A percentile compares a stretch with the other conserved stretches of the same genome.
These are phyloP conservation scores for rabbit (Oryctolagus cuniculus) DNA, from an alignment of 2,113 vertebrate genomes.

Conservation along the genomic window DNA sequence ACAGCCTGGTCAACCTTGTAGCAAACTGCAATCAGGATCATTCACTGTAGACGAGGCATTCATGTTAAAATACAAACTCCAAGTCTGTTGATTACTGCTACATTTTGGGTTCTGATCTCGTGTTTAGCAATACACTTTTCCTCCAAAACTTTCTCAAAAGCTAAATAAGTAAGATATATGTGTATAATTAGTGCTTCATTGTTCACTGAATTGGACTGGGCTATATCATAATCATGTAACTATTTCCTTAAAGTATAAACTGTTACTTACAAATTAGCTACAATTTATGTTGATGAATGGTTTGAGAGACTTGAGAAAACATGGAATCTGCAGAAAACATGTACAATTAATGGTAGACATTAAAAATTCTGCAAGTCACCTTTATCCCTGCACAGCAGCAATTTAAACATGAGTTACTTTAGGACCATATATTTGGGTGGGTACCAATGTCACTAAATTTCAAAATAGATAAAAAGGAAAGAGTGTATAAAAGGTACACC, in stretches of 20 bases:
- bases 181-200: slow-evolving; percentile 28
- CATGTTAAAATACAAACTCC: slow-evolving; percentile 26
- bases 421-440: not conserved
- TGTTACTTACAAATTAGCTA: slow-evolving; percentile 49
- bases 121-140: slow-evolving; percentile 47
- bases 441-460: not conserved
- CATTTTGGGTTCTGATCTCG: slow-evolving; percentile 41
- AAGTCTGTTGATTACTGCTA: slow-evolving; percentile 38
- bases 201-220: not conserved
- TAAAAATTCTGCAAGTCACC: slow-evolving; percentile 29
- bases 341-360: slow-evolving; percentile 28
- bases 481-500: not conserved
- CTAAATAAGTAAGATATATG: slow-evolving; percentile 64
- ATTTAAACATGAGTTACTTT: slow-evolving; percentile 43
- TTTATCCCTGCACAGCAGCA: not conserved
- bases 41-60: not conserved
- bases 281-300: slow-evolving; percentile 40
- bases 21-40: slow-evolving; percentile 49
- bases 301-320: not conserved
- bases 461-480: not conserved
- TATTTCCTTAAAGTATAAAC: slow-evolving; percentile 41
- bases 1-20: not conserved
- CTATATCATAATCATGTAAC: not conserved
- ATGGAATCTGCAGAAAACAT: not conserved
- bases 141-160: slow-evolving; percentile 56